Conservation (phyloP, 2,113 vertebrate genomes). For the Alexandromys fortis region DNA sequence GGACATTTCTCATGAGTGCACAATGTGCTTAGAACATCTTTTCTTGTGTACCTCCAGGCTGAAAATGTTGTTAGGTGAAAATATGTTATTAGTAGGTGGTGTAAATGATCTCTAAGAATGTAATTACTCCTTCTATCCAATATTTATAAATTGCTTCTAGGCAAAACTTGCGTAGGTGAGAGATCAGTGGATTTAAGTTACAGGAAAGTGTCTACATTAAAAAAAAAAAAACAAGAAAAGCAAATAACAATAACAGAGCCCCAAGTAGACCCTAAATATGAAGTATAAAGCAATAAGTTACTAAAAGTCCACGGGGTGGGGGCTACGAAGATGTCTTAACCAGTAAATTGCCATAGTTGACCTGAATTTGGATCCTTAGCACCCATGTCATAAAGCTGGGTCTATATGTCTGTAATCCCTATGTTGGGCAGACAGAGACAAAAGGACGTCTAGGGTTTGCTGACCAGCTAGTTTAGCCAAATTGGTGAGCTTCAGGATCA, state of each 20-base stretch:
- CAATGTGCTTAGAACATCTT: background rate
- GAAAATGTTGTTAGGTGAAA: background rate
- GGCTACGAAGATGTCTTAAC: background rate
- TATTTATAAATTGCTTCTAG: slow-evolving; percentile 31
- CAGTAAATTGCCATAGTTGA: background rate
- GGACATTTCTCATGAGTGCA: background rate
- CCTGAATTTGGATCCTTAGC: background rate
- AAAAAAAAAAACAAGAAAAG: background rate
- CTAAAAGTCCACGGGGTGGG: background rate
- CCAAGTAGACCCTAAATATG: background rate
- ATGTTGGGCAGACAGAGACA: background rate
- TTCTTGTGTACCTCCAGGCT: background rate
- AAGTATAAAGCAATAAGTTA: slow-evolving; percentile 24
- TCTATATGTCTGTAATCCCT: background rate
- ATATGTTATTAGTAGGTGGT: background rate
- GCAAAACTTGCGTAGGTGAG: background rate
- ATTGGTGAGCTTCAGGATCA: background rate
- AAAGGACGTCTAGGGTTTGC: background rate
- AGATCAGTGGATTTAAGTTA: slow-evolving; percentile 33
- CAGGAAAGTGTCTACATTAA: background rate
- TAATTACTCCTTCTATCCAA: background rate
- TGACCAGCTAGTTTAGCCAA: background rate
- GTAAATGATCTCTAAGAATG: background rate
- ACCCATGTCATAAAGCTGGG: background rate
- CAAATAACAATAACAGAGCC: background rate